Evolutionary conservation across 2,113 vertebrate species (phyloP), one percentile per base, ranked within the genome.

Genomic region (Dipodomys stephensi): DNA sequence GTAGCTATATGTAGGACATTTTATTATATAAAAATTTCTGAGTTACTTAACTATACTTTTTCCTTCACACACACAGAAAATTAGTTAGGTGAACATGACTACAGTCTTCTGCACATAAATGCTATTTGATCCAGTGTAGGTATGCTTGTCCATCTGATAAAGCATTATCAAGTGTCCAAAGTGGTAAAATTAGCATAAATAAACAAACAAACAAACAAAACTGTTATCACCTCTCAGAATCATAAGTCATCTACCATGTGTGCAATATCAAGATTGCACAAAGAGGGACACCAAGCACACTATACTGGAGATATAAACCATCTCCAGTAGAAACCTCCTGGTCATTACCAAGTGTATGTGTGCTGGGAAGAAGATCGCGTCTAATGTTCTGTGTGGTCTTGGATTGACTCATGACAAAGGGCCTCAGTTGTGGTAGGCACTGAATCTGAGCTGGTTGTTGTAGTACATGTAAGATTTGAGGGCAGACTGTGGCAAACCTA

Each of bases 331-430:
- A 27, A 53, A 7, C 25, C 65, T 68, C 28, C 2, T 39, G 30
- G 7, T 64, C n/a, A 46, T 44, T 80, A 49, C 44, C 30, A 39
- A 18, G 32, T 7, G 2, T 62, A 19, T 62, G 57, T 2, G 7
- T 11, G 1, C 1, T 27, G 19, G 25, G 22, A 32, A 6, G 15
- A n/a, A 6, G 7, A 18, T n/a, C 8, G 23, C 18, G 12, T 9
- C 1, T 22, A 2, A 1, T 10, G 1, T 46, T 6, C 57, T 13
- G 6, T 8, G 4, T 2, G 11, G 35, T 13, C 11, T 23, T 25
- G 10, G 28, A 0, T 23, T 60, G 44, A 8, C 62, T 30, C 0
- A 16, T 7, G 28, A 39, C 30, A 71, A 49, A 81, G 57, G 25
- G 30, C 25, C 18, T 71, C 28, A 18, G 28, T 44, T 39, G 6